phyloP scores from a whole-genome alignment of 2,113 vertebrate species.

The Nerophis lumbriciformis region DNA sequence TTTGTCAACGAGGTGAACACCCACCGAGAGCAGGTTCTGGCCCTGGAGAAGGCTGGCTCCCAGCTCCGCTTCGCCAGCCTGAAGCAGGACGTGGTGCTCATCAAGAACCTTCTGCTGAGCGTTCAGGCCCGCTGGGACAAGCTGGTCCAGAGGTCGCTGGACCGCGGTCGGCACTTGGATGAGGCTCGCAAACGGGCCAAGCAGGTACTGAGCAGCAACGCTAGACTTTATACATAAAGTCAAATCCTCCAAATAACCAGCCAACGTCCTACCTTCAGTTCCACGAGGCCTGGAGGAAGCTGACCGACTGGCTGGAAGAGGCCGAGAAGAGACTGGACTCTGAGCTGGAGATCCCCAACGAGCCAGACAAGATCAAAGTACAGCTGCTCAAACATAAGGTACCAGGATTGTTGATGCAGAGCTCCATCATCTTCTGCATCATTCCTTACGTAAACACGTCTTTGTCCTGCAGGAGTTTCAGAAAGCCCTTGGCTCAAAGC shows the following conservation, averaged over 20 bases:
- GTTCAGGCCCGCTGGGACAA: slow-evolving; percentile 99
- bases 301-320: slow-evolving; percentile 95
- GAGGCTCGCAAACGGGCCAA: slow-evolving; percentile 95
- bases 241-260: neutral
- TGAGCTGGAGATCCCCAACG: slow-evolving; percentile 96
- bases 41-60: slow-evolving; percentile 91
- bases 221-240: no score
- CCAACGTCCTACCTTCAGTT: slow-evolving; percentile 69
- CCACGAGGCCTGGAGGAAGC: slow-evolving; percentile 96
- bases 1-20: slow-evolving; percentile 97
- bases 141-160: slow-evolving; percentile 92
- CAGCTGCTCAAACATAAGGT: slow-evolving; percentile 98
- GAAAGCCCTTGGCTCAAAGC: slow-evolving; percentile 92
- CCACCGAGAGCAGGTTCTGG: slow-evolving; percentile 91
- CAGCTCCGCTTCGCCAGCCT: slow-evolving; percentile 95
- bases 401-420: neutral
- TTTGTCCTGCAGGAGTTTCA: slow-evolving; percentile 85
- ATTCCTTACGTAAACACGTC: neutral
- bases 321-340: slow-evolving; percentile 93
- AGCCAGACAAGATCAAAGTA: slow-evolving; percentile 97
- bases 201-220: slow-evolving; percentile 75
- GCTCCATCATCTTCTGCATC: neutral
- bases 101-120: slow-evolving; percentile 95
- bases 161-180: slow-evolving; percentile 89
- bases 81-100: slow-evolving; percentile 96